Conservation (phyloP, 2,888 invertebrate genomes). For the Diarsia mendica region DNA sequence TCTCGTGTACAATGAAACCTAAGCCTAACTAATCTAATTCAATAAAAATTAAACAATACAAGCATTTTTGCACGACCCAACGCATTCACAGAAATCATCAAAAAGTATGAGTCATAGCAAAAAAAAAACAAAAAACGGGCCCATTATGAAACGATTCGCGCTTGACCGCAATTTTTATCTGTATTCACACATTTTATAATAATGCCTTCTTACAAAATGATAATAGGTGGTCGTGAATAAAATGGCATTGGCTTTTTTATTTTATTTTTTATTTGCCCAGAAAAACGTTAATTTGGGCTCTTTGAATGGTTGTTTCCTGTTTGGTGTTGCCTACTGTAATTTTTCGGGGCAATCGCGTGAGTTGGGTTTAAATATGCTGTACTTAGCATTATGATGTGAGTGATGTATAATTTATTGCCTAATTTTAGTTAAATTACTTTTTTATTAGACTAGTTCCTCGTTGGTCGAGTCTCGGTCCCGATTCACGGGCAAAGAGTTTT, state of each 20-base stretch:
- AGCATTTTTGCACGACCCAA: slow-evolving; percentile 14
- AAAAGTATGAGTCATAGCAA: slow-evolving; percentile 47
- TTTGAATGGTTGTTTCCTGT: slow-evolving; percentile 58
- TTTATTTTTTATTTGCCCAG: slow-evolving; percentile 47
- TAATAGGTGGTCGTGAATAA: slow-evolving; percentile 70
- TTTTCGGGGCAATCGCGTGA: slow-evolving; percentile 28
- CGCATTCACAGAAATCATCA: slow-evolving; percentile 42
- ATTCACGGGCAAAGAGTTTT: too few relatives aligned
- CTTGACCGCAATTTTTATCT: slow-evolving; percentile 60
- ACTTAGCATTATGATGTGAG: slow-evolving; percentile 24
- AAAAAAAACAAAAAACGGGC: slow-evolving; percentile 50
- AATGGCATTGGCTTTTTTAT: slow-evolving; percentile 65
- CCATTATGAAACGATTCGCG: slow-evolving; percentile 56
- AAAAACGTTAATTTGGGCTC: slow-evolving; percentile 58
- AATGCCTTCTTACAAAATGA: slow-evolving; percentile 60
- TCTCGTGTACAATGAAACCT: neutral
- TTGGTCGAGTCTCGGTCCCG: too few relatives aligned
- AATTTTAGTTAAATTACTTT: slow-evolving; percentile 18
- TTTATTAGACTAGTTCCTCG: neutral
- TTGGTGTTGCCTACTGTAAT: slow-evolving; percentile 55
- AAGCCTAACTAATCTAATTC: slow-evolving; percentile 1
- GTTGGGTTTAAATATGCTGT: slow-evolving; percentile 19
- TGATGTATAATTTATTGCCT: slow-evolving; percentile 14
- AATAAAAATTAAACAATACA: slow-evolving; percentile 45
- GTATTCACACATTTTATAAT: slow-evolving; percentile 67